Percentiles rank a stretch among this genome's conserved stretches.
These are phyloP conservation scores for Ascaphus truei DNA, from an alignment of 2,113 vertebrate genomes.

Conservation along the genomic window DNA sequence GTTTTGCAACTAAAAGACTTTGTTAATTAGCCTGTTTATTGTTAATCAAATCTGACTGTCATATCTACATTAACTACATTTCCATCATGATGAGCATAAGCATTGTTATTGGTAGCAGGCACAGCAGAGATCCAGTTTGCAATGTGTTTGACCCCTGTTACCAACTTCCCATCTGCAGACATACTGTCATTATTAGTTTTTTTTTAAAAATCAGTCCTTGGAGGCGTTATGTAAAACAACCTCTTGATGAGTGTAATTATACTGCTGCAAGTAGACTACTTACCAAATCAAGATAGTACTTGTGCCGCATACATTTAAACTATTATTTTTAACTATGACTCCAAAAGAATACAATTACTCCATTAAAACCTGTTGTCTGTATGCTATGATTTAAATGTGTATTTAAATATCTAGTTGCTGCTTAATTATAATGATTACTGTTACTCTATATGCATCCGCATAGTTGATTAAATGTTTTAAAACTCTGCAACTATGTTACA, in stretches of 20 bases:
- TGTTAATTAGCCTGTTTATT: no score
- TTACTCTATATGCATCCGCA: neutral
- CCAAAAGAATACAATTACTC: constrained; percentile 19
- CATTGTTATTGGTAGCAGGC: neutral
- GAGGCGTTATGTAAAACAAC: neutral
- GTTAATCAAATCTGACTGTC: no score
- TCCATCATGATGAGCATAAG: no score
- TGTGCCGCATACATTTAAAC: constrained; percentile 14
- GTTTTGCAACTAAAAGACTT: no score
- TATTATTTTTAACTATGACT: neutral
- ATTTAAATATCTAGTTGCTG: neutral
- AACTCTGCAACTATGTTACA: neutral
- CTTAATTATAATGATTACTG: neutral
- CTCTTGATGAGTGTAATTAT: constrained; percentile 25
- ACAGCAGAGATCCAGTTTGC: neutral
- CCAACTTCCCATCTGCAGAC: neutral
- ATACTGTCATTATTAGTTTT: neutral
- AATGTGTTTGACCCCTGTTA: neutral
- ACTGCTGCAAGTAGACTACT: constrained; percentile 9
- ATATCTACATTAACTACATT: no score
- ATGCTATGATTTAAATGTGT: neutral
- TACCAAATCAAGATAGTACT: constrained; percentile 11
- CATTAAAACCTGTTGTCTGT: neutral
- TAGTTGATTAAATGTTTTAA: neutral
- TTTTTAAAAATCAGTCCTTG: neutral